Conservation (phyloP, 2,113 vertebrate species). For the Nymphicus hollandicus region DNA sequence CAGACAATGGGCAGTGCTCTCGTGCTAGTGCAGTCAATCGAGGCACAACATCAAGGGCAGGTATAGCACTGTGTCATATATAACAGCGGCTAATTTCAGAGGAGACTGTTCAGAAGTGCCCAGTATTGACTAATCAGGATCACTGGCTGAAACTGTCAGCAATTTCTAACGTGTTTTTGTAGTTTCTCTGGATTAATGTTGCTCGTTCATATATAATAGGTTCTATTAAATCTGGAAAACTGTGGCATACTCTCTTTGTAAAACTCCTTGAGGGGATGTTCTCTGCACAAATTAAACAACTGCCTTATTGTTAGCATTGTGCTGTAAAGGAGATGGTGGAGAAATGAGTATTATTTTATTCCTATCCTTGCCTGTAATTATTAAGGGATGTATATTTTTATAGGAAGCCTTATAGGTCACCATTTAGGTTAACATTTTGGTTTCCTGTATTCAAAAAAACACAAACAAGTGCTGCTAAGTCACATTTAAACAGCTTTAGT, state of each 20-base stretch:
- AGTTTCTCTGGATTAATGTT: neutral
- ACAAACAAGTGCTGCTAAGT: neutral
- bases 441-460: neutral
- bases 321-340: neutral
- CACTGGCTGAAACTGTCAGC: neutral
- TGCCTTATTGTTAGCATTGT: neutral
- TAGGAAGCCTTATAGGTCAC: neutral
- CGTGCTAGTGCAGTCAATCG: neutral
- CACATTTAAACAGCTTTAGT: neutral
- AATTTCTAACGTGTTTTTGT: neutral
- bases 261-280: neutral
- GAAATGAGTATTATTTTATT: neutral
- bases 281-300: neutral
- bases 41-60: neutral
- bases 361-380: neutral
- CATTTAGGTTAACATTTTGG: neutral
- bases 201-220: fast-evolving
- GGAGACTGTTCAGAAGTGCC: neutral
- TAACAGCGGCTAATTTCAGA: neutral
- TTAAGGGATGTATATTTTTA: neutral
- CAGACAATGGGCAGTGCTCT: neutral
- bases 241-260: neutral
- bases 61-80: neutral
- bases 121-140: neutral
- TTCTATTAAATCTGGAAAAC: neutral